These are phyloP conservation scores for Orchesella cincta DNA, from an alignment of 1,140 invertebrate genomes.

Conservation along the genomic window DNA sequence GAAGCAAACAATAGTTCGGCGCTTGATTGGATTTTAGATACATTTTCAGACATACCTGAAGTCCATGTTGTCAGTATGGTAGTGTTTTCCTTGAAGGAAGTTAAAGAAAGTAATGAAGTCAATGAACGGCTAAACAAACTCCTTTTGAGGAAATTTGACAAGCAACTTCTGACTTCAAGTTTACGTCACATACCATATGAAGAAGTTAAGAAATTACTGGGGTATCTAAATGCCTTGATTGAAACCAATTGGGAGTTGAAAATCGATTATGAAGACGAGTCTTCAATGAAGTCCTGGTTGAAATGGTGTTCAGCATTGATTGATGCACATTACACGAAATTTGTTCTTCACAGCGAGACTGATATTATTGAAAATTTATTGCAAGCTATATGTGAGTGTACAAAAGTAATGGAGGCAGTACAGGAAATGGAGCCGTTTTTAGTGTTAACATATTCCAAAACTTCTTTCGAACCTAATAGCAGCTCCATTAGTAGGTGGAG, in stretches of 20 bases:
- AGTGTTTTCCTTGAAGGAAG: background rate
- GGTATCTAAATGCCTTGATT: conserved; percentile 24
- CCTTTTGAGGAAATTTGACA: conserved; percentile 38
- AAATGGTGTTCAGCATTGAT: conserved; percentile 40
- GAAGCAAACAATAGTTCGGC: conserved; percentile 32
- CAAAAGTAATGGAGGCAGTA: conserved; percentile 34
- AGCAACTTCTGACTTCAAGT: conserved; percentile 17
- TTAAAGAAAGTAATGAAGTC: background rate
- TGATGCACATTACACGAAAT: conserved; percentile 46
- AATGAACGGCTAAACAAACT: conserved; percentile 31
- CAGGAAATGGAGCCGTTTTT: conserved; percentile 41
- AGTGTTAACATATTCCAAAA: conserved; percentile 39
- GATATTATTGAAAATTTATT: conserved; percentile 35
- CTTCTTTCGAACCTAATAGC: conserved; percentile 35
- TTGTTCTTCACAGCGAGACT: conserved; percentile 44
- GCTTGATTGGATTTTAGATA: conserved; percentile 43
- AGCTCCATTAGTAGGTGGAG: conserved; percentile 24
- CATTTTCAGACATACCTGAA: conserved; percentile 47
- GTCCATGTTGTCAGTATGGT: conserved; percentile 35
- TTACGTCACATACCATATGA: conserved; percentile 30
- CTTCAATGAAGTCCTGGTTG: conserved; percentile 2
- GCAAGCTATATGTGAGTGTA: conserved; percentile 35
- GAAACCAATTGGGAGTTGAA: conserved; percentile 26
- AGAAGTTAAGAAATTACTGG: conserved; percentile 25
- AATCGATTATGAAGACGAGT: background rate